These are phyloP conservation scores for Magallana nippona DNA, from an alignment of 2,888 invertebrate genomes.

Conservation along the genomic window DNA sequence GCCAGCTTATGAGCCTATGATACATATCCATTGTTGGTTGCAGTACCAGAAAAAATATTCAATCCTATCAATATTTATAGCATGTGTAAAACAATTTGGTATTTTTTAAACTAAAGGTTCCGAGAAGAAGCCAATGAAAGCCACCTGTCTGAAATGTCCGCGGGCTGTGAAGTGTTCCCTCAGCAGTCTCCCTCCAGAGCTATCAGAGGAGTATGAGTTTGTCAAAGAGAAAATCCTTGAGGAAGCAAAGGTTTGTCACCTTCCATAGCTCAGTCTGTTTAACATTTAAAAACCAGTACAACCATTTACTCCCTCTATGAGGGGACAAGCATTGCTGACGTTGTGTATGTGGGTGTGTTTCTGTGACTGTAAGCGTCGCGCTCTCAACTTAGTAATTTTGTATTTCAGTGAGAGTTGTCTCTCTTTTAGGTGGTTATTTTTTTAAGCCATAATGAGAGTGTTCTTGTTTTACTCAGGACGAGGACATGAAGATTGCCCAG, in stretches of 20 bases:
- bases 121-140: not conserved
- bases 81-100: no score
- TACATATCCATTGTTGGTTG: no score
- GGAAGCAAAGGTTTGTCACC: constrained; percentile 44
- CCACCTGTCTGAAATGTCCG: constrained; percentile 39
- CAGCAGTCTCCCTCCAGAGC: not conserved
- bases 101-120: not conserved
- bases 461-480: constrained; percentile 54
- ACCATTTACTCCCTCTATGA: no score
- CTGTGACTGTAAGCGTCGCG: no score
- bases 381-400: no score
- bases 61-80: no score
- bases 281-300: not conserved
- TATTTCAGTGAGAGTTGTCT: no score
- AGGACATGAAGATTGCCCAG: constrained; percentile 63
- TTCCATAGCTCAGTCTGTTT: not conserved
- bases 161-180: constrained; percentile 26
- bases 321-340: no score
- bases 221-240: constrained; percentile 35
- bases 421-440: no score
- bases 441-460: not conserved
- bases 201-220: constrained; percentile 46
- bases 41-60: no score
- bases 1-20: no score
- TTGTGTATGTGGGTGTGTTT: no score